Percentiles rank a stretch among this genome's conserved stretches.
Conservation (phyloP, 2,797 vertebrate genomes). For the Trachurus trachurus region DNA sequence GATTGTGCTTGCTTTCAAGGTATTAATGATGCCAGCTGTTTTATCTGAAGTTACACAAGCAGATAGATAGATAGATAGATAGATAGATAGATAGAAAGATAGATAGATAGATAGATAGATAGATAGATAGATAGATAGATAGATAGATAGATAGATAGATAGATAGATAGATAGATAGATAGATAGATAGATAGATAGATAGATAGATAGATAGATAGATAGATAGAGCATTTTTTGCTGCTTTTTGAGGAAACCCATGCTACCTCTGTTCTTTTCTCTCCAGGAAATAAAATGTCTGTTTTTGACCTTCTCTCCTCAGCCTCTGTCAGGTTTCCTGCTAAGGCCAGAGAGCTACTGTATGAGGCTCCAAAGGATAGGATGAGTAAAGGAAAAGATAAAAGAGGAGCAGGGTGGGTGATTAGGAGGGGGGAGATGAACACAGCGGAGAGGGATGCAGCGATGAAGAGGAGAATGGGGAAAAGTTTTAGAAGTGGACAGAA, state of each 20-base stretch:
- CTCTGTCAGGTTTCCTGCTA: constrained; percentile 23
- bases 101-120: too few relatives aligned
- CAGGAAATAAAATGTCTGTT: constrained; percentile 16
- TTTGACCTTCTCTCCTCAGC: constrained; percentile 18
- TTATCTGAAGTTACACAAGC: neutral
- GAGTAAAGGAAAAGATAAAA: constrained; percentile 13
- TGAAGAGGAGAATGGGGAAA: neutral
- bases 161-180: too few relatives aligned
- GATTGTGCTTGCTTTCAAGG: neutral
- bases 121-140: too few relatives aligned
- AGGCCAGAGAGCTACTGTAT: constrained; percentile 9
- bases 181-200: too few relatives aligned
- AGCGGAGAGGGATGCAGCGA: neutral
- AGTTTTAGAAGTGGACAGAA: constrained; percentile 10
- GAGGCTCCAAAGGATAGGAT: neutral
- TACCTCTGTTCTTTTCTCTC: constrained; percentile 3
- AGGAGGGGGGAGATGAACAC: constrained; percentile 15
- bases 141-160: too few relatives aligned
- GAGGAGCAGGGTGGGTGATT: neutral
- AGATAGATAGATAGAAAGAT: too few relatives aligned
- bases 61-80: too few relatives aligned
- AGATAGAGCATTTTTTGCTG: neutral
- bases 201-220: too few relatives aligned
- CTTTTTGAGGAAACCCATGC: constrained; percentile 30
- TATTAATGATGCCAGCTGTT: neutral